Percentiles rank a stretch among this genome's conserved stretches.
These are phyloP conservation scores for Phania funesta DNA, from an alignment of 2,888 invertebrate species.

Conservation along the genomic window DNA sequence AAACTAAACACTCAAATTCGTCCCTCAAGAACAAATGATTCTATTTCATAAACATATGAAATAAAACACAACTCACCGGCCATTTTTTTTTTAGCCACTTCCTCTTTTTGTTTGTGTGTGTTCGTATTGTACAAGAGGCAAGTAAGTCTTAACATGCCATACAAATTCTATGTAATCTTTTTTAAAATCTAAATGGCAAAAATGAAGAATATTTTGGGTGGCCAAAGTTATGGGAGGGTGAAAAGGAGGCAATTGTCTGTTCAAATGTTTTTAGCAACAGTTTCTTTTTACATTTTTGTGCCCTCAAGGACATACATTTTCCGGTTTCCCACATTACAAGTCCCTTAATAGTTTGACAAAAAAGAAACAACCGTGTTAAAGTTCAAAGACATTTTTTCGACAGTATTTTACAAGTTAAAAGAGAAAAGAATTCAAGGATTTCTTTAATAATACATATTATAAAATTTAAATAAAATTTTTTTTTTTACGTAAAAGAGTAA, in stretches of 20 bases:
- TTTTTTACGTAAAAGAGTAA: no score
- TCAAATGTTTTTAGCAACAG: neutral
- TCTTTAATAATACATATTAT: neutral
- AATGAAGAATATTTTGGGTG: neutral
- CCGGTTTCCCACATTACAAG: neutral
- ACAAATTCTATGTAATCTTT: neutral
- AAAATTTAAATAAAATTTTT: no score
- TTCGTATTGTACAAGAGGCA: neutral
- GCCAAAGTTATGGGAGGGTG: neutral
- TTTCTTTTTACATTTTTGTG: neutral
- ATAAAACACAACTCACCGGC: no score
- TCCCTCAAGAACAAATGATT: no score
- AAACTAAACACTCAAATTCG: no score
- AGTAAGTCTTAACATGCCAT: neutral
- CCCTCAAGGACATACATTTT: conserved; percentile 14
- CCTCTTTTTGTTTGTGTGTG: neutral
- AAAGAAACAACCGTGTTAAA: neutral
- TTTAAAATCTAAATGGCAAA: neutral
- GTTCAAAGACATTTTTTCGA: conserved; percentile 22
- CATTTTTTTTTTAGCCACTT: neutral
- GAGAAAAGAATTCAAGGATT: neutral
- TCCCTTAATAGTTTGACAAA: neutral
- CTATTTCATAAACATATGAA: no score
- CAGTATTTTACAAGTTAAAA: neutral
- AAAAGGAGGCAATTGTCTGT: conserved; percentile 24